Base-by-base conservation (phyloP, 2,888 invertebrate species). In the Diadegma fenestrale region DNA sequence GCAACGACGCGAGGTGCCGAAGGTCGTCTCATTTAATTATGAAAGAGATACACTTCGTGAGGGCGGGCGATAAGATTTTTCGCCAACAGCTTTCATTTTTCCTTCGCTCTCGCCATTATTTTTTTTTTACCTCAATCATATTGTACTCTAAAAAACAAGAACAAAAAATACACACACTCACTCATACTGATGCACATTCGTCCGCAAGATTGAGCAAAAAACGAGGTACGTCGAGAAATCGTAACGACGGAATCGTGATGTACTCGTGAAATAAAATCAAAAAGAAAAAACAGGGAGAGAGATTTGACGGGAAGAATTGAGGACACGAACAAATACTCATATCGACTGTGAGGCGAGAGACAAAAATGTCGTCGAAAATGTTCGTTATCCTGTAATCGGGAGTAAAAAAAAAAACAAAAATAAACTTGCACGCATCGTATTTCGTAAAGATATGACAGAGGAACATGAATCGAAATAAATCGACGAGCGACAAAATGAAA, bases 181-280 rank as follows among this genome's bases (percentile, higher is more conserved):
- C 8, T 4, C 79, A 64, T 45, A 48, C 75, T 19, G 45, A 43
- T 26, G 33, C 66, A 80, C 17, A 48, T 51, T 10, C 45, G 37
- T 37, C 64, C 64, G 26, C 48, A 37, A 79, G 76, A 82, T 82
- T 85, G 85, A 85, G 85, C 85, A 85, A 85, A 79, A 79, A 17
- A 82, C 61, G 82, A 58, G 26, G 58, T 75, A 79, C 78, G 58
- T 71, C 71, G 76, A 30, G 58, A 45, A 72, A 51, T 66, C 68
- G 54, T 43, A 51, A 73, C 66, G 61, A 63, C 61, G n/a, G 58
- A 76, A 68, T 69, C 75, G 51, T 19, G 51, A 26, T 48, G 51
- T 26, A 58, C 58, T 33, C 58, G 58, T 81, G 75, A 48, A 22
- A 63, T 33, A 12, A 78, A 78, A 68, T 43, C 10, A 51, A 51